A percentile compares a stretch with the other conserved stretches of the same genome.
Conservation (phyloP, 2,113 vertebrate species). For the Lates calcarifer region DNA sequence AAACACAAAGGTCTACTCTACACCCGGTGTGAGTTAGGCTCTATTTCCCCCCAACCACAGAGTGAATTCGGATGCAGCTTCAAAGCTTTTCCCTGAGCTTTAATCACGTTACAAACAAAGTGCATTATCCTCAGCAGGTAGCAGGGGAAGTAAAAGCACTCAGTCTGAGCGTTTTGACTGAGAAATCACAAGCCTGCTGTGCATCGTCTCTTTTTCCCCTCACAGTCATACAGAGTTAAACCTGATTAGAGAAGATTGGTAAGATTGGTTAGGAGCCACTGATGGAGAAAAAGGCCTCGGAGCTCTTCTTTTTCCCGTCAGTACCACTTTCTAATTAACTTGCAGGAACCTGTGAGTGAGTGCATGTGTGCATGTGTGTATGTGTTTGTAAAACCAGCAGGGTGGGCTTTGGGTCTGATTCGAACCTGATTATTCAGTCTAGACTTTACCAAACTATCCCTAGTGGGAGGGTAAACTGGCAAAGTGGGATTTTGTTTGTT, state of each 20-base stretch:
- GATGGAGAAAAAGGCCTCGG: constrained; percentile 46
- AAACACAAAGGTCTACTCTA: not conserved
- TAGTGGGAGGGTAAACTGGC: not conserved
- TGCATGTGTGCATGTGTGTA: not conserved
- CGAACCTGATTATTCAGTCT: constrained; percentile 22
- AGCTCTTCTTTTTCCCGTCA: constrained; percentile 35
- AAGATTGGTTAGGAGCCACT: constrained; percentile 52
- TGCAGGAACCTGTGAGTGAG: not conserved
- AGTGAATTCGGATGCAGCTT: constrained; percentile 38
- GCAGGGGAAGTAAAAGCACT: constrained; percentile 63
- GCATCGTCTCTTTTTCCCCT: not conserved
- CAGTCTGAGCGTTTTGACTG: constrained; percentile 47
- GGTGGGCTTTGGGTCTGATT: constrained; percentile 22
- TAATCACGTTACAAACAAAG: constrained; percentile 73
- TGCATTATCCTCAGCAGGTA: constrained; percentile 68
- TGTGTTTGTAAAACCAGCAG: not conserved
- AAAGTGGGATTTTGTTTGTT: constrained; percentile 10
- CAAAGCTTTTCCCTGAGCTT: constrained; percentile 57
- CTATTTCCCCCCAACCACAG: constrained; percentile 26
- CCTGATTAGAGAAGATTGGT: constrained; percentile 72
- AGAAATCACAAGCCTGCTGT: constrained; percentile 45
- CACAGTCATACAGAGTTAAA: constrained; percentile 61
- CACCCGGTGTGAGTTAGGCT: constrained; percentile 44
- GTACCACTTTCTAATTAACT: constrained; percentile 59
- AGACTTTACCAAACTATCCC: not conserved